Evolutionary conservation across 2,888 invertebrate species (phyloP).

Genomic region (Chrysodeixis includens): DNA sequence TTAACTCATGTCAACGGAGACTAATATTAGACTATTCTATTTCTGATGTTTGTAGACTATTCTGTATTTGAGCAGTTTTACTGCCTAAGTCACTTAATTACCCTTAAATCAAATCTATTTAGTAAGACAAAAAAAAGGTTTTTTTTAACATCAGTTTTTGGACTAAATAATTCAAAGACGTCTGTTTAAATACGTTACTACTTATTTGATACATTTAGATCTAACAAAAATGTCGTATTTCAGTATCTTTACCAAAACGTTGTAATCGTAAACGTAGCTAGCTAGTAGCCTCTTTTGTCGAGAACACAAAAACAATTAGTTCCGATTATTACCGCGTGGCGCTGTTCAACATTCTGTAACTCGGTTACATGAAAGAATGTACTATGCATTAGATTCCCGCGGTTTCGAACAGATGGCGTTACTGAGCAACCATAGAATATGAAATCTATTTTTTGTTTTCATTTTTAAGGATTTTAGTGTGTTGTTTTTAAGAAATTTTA

Average conservation of each 20-base stretch:
- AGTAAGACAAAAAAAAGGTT: too few species aligned
- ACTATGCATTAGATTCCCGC: slow-evolving; percentile 32
- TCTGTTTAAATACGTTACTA: too few species aligned
- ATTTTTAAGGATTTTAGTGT: too few species aligned
- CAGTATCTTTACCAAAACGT: not conserved
- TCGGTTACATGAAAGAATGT: slow-evolving; percentile 34
- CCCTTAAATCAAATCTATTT: too few species aligned
- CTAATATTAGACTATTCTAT: too few species aligned
- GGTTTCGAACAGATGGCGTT: slow-evolving; percentile 51
- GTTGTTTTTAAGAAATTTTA: not conserved
- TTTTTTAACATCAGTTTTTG: too few species aligned
- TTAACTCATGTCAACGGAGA: too few species aligned
- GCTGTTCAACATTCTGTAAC: slow-evolving; percentile 39
- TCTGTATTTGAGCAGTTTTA: too few species aligned
- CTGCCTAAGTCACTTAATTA: too few species aligned
- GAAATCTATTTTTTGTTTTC: not conserved
- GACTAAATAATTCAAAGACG: too few species aligned
- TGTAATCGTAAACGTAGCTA: slow-evolving; percentile 1
- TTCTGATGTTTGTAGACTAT: too few species aligned
- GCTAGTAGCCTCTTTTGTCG: slow-evolving; percentile 55
- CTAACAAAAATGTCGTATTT: not conserved
- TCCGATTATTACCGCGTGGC: slow-evolving; percentile 38
- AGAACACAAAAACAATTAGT: slow-evolving; percentile 54
- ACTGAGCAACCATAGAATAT: not conserved
- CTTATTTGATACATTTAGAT: too few species aligned